Evolutionary conservation across 2,888 invertebrate genomes (phyloP), one percentile per base, ranked within the genome.

Genomic region (Drosophila paracracens): DNA sequence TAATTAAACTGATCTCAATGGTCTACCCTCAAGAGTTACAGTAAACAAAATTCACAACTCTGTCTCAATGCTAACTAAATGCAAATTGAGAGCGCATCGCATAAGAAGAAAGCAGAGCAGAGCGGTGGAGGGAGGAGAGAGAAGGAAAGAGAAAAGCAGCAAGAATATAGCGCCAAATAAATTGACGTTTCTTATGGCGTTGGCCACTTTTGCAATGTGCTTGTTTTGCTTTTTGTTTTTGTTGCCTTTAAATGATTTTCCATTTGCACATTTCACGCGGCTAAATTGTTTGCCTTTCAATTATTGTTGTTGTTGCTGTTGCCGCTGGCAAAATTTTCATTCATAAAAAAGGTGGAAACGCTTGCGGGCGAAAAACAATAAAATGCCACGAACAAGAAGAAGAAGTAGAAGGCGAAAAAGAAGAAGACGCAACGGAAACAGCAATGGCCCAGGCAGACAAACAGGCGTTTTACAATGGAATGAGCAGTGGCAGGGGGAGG

Each of bases 251-350:
- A 88, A 85, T 82, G 88, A 85, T 88, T 91, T 90, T 84, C 88
- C 90, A 91, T 87, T 89, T 89, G 82, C 81, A 89, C 85, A 91
- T 78, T 89, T 87, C 73, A 84, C 79, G 79, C 88, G 66, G 52
- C 78, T 56, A 75, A 83, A 88, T 46, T 80, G 80, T 69, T 66
- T 81, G 73, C 48, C 46, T 58, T 75, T 64, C 59, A 59, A 51
- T 67, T 57, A 38, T 67, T 57, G 27, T 54, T 62, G 40, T 67
- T 64, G 35, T 52, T 63, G 59, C 65, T 70, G 52, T 60, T 70
- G 74, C 71, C 68, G 63, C 52, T 74, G 74, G 89, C 85, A 70
- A 77, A 71, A 89, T 75, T 79, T 82, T 82, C 81, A 85, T 74
- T 85, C 89, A 87, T 89, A 90, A 85, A 85, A 84, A 83, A 88